A percentile compares a stretch with the other conserved stretches of the same genome.
Evolutionary conservation across 2,113 vertebrate genomes (phyloP).

Genomic region (Ictidomys tridecemlineatus): DNA sequence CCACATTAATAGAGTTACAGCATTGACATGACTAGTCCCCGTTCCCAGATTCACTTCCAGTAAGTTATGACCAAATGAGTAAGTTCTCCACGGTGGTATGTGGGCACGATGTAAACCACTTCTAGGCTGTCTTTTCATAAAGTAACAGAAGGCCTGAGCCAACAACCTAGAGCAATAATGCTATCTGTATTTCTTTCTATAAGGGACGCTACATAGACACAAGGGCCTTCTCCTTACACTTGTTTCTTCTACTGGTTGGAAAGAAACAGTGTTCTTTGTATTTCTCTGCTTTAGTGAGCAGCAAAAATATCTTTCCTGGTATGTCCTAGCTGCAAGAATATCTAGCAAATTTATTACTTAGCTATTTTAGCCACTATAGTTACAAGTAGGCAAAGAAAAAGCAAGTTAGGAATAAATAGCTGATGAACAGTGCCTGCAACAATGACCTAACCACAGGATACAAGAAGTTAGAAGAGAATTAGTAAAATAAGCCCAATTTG

Average conservation of each 20-base stretch:
- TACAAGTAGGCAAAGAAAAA: neutral
- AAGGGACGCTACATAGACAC: neutral
- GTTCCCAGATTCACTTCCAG: neutral
- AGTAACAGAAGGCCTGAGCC: neutral
- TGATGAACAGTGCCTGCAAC: neutral
- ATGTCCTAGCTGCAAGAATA: neutral
- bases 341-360: neutral
- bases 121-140: neutral
- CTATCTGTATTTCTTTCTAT: neutral
- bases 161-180: neutral
- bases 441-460: neutral
- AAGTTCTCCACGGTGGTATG: neutral
- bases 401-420: neutral
- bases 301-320: neutral
- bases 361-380: neutral
- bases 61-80: neutral
- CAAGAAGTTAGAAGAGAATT: conserved; percentile 20
- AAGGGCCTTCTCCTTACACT: neutral
- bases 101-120: neutral
- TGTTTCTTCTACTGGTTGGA: neutral
- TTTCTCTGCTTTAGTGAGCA: conserved; percentile 16
- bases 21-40: neutral
- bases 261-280: neutral
- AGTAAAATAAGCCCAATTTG: neutral
- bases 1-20: neutral